Base-by-base conservation (phyloP, 1,140 invertebrate species). In the Andrena cerasifolii region DNA sequence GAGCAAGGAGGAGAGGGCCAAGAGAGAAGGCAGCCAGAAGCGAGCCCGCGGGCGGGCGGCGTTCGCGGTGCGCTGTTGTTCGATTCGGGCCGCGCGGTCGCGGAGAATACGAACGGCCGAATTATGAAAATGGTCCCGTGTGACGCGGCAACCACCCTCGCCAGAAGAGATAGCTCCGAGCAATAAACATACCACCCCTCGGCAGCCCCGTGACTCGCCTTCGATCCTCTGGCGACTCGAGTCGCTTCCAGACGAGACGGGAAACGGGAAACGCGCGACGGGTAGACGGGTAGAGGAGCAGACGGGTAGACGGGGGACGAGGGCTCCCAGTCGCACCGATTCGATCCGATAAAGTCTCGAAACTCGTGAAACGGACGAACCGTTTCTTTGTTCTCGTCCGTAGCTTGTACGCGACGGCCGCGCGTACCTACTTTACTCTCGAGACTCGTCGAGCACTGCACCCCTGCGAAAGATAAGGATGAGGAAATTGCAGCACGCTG, bases 101-200 rank as follows among this genome's bases (percentile, higher is more conserved):
- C 88, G 81, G 90, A 90, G 93, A 93, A 94, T 94, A 94, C 93
- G 93, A 93, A 94, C 93, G 92, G 92, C 92, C 91, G 89, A 94
- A 93, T 94, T 94, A 94, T 93, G 93, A 94, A 94, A 94, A 93
- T 94, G 91, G 93, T 91, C 90, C 86, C 77, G 87, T 90, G 90
- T 91, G 91, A 92, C 90, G 91, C 90, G 88, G 90, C 89, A 88
- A 80, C 90, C 89, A 90, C 89, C 91, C 90, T 90, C 84, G 79
- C 86, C 86, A 84, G 83, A 85, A 87, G 90, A 92, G 91, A 92
- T 92, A 92, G 90, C 91, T 92, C 84, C 82, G 78, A 89, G 91
- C 90, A 91, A 92, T 92, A 92, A 92, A 92, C 91, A 92, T 92
- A 91, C 89, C 85, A 79, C 76, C 83, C n/a, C 67, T 73, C 78